Evolutionary conservation across 2,888 invertebrate genomes (phyloP).

Genomic region (Epinotia nisella): DNA sequence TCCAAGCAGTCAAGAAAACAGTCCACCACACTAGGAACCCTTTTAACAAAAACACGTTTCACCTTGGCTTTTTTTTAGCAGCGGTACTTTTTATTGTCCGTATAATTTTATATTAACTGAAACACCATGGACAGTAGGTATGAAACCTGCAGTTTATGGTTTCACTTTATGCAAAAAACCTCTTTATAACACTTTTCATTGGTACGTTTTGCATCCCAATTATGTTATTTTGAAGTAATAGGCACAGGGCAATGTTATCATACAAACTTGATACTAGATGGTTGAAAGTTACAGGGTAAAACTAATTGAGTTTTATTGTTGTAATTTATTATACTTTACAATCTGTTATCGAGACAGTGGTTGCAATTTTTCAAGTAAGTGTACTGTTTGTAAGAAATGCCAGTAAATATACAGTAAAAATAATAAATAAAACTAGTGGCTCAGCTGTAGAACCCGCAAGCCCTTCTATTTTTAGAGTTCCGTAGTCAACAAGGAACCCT

Average conservation of each 20-base stretch:
- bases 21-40: slow-evolving; percentile 15
- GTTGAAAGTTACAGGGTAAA: background rate
- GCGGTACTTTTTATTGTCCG: slow-evolving; percentile 71
- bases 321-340: background rate
- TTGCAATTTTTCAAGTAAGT: background rate
- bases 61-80: slow-evolving; percentile 42
- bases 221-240: background rate
- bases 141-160: slow-evolving; percentile 63
- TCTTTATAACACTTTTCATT: slow-evolving; percentile 5
- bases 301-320: background rate
- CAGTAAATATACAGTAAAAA: too few species aligned
- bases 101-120: slow-evolving; percentile 74
- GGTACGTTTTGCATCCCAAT: background rate
- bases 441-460: too few species aligned
- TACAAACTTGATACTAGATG: background rate
- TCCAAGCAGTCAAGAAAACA: background rate
- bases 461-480: too few species aligned
- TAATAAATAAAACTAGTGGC: too few species aligned
- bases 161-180: slow-evolving; percentile 50
- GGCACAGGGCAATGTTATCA: background rate
- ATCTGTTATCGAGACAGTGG: background rate
- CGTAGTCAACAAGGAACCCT: too few species aligned
- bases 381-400: too few species aligned
- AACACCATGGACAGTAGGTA: slow-evolving; percentile 61
- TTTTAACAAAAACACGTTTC: slow-evolving; percentile 8